Evolutionary conservation across 2,888 invertebrate genomes (phyloP).

Genomic region (Watsonalla binaria): DNA sequence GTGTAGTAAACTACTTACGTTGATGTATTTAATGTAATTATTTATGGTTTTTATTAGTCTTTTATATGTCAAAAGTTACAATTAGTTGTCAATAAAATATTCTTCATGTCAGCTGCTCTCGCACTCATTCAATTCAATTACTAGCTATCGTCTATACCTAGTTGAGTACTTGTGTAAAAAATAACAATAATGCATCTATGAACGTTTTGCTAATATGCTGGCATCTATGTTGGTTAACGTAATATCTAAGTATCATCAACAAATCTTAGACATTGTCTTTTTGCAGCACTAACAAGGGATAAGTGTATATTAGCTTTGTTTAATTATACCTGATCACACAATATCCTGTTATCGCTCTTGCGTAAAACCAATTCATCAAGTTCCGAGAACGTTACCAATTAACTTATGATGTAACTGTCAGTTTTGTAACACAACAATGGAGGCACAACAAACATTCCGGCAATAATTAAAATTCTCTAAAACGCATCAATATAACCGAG

Average conservation of each 20-base stretch:
- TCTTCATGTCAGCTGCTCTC: no score
- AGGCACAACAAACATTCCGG: slow-evolving; percentile 29
- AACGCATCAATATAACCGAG: slow-evolving; percentile 19
- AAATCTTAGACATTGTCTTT: background rate
- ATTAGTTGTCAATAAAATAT: no score
- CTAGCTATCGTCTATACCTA: no score
- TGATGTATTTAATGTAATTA: no score
- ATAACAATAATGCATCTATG: no score
- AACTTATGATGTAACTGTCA: slow-evolving; percentile 21
- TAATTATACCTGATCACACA: background rate
- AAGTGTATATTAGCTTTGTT: background rate
- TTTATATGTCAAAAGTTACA: no score
- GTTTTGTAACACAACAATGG: slow-evolving; percentile 40
- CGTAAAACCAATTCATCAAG: slow-evolving; percentile 33
- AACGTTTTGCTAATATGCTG: no score
- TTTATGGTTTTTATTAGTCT: no score
- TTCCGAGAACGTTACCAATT: slow-evolving; percentile 33
- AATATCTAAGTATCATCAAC: background rate
- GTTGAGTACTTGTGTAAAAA: no score
- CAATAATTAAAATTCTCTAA: slow-evolving; percentile 47
- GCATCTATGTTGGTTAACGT: no score
- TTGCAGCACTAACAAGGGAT: slow-evolving; percentile 2
- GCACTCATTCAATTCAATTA: no score
- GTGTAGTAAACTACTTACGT: no score
- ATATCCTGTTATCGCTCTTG: slow-evolving; percentile 16